Base-by-base conservation (phyloP, 2,113 vertebrate genomes). In the Lampris incognitus region DNA sequence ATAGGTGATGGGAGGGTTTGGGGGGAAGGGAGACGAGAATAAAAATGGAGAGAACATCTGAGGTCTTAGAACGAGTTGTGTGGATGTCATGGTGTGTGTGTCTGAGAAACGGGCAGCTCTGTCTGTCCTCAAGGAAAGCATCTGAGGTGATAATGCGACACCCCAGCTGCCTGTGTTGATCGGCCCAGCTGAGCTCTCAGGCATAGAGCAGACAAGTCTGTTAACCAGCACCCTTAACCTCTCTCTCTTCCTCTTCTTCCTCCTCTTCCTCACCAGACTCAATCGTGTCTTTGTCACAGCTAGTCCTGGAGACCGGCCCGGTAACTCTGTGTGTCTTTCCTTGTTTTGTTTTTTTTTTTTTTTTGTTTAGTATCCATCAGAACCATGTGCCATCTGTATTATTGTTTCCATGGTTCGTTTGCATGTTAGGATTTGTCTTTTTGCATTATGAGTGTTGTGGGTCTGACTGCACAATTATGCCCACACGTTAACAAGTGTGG, bases 231-330 rank as follows among this genome's bases (percentile, higher is more conserved):
- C 11, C 50, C 59, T 63, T 51, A 79, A 76, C 46, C 64, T 74
- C 38, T 57, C 79, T 71, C 42, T 49, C 36, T 24, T 37, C 68
- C 36, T 58, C 40, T 1, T 7, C 57, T 36, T 51, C 66, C 65
- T 85, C 67, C 60, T 79, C 52, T 91, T 76, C 83, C 78, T 87
- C 65, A 80, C 50, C 90, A 94, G 94, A 94, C 85, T 95, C 94
- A 9, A 83, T 94, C 89, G 85, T 95, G 76, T 95, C 94, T 85
- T 85, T 95, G 83, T 95, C 94, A 74, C 88, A 95, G 87, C 93
- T 94, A 60, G 85, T 91, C 87, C 90, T 94, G 93, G 94, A 95
- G 84, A 92, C 92, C 79, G 92, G 89, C 80, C 84, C 38, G 93
- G 94, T 94, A 95, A 95, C 78, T 65, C 0, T 63, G 70, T 79